Conservation (phyloP, 2,113 vertebrate genomes). For the Platycercus adscitus region DNA sequence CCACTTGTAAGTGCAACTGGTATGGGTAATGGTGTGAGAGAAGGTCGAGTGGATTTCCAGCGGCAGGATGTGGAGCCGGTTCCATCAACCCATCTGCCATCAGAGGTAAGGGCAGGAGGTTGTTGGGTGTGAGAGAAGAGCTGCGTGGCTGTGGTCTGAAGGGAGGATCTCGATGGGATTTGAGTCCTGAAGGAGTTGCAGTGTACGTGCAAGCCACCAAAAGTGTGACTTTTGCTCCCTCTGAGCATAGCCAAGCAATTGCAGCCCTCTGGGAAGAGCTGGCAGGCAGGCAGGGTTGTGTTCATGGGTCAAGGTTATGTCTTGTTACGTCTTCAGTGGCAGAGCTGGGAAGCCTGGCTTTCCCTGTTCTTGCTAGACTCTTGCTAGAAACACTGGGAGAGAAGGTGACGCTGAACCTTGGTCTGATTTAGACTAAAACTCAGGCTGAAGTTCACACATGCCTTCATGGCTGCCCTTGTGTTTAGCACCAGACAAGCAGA, state of each 20-base stretch:
- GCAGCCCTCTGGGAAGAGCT: not conserved
- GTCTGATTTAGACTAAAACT: not conserved
- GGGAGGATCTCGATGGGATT: not conserved
- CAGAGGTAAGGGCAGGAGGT: conserved; percentile 66
- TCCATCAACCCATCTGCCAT: conserved; percentile 23
- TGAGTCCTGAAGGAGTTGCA: not conserved
- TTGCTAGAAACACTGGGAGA: not conserved
- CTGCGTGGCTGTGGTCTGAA: fast-evolving
- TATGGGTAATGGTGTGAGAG: conserved; percentile 93
- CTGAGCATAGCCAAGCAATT: not conserved
- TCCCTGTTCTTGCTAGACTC: not conserved
- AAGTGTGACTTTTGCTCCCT: not conserved
- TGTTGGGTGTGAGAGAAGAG: not conserved
- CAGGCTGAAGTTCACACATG: not conserved
- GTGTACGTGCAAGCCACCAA: fast-evolving
- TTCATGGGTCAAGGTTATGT: not conserved
- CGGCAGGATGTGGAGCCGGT: conserved; percentile 77
- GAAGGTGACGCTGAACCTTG: not conserved
- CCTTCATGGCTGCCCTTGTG: not conserved
- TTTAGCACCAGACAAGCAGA: not conserved
- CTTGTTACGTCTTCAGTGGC: not conserved
- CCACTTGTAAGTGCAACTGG: conserved; percentile 61
- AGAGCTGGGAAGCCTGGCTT: not conserved
- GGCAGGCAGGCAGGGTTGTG: not conserved
- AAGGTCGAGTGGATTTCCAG: conserved; percentile 73